A percentile compares a stretch with the other conserved stretches of the same genome.
Evolutionary conservation across 92 coral and sea anemone genomes (phyloP).

Genomic region (Phenganax marumi): DNA sequence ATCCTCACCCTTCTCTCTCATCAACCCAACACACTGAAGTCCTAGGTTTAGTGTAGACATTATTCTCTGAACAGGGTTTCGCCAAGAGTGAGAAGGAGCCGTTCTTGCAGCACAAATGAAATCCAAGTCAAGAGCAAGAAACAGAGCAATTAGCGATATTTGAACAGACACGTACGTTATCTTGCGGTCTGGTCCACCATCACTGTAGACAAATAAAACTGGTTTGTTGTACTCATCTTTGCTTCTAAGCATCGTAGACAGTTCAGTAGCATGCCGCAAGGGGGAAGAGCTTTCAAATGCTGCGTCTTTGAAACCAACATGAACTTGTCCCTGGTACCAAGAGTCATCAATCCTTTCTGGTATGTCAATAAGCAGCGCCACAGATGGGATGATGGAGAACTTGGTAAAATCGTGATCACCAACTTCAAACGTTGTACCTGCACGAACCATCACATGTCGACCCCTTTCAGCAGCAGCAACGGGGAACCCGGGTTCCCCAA

Average conservation of each 20-base stretch:
- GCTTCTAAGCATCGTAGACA: neutral
- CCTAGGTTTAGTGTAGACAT: constrained; percentile 39
- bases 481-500: neutral
- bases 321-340: neutral
- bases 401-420: neutral
- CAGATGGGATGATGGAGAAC: neutral
- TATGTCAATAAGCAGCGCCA: neutral
- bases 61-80: constrained; percentile 42
- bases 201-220: constrained; percentile 32
- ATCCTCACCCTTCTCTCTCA: constrained; percentile 37
- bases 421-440: neutral
- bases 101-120: constrained; percentile 27
- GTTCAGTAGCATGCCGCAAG: neutral
- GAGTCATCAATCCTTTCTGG: neutral
- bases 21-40: constrained; percentile 33
- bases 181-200: constrained; percentile 41
- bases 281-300: neutral
- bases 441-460: neutral
- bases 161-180: constrained; percentile 22
- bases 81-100: constrained; percentile 38
- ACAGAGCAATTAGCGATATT: constrained; percentile 27
- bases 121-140: constrained; percentile 25
- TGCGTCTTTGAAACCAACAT: neutral
- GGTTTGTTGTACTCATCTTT: neutral
- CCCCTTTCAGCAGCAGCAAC: constrained; percentile 19